A percentile compares a stretch with the other conserved stretches of the same genome.
phyloP scores from a whole-genome alignment of 2,888 invertebrate genomes.

The Drosophila borealis region DNA sequence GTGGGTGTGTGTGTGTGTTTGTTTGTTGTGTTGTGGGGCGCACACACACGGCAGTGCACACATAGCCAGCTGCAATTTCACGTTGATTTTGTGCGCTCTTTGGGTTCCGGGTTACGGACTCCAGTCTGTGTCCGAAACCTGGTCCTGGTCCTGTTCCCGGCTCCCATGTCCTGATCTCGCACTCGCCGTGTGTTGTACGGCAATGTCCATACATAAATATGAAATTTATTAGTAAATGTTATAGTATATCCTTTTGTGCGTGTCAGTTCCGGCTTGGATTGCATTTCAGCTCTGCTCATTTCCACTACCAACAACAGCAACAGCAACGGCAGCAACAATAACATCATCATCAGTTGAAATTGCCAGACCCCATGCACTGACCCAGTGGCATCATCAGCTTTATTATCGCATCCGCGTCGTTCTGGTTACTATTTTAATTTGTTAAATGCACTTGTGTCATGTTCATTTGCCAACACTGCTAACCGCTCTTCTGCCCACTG shows the following conservation, averaged over 20 bases:
- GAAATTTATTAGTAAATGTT: constrained; percentile 81
- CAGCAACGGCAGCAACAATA: constrained; percentile 28
- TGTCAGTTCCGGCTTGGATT: constrained; percentile 76
- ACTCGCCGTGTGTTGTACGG: constrained; percentile 17
- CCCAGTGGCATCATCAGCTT: constrained; percentile 49
- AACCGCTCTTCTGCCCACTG: neutral
- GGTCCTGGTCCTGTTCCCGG: neutral
- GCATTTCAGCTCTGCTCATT: constrained; percentile 56
- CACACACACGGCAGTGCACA: neutral
- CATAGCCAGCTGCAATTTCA: constrained; percentile 33
- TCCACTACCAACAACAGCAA: constrained; percentile 31
- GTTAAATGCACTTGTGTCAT: constrained; percentile 75
- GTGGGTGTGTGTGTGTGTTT: constrained; percentile 18
- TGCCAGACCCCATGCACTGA: constrained; percentile 7
- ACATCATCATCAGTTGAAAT: constrained; percentile 31
- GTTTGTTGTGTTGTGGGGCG: too few species aligned
- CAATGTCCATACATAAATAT: constrained; percentile 76
- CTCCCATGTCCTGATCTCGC: constrained; percentile 15
- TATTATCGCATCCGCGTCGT: constrained; percentile 65
- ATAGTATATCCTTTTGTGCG: constrained; percentile 78
- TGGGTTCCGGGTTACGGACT: constrained; percentile 7
- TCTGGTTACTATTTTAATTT: constrained; percentile 72
- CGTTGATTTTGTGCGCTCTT: constrained; percentile 51
- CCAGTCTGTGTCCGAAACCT: too few species aligned
- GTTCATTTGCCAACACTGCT: constrained; percentile 50